Percentiles rank a stretch among this genome's conserved stretches.
phyloP scores from a whole-genome alignment of 2,113 vertebrate genomes.

The Cyprinodon variegatus region DNA sequence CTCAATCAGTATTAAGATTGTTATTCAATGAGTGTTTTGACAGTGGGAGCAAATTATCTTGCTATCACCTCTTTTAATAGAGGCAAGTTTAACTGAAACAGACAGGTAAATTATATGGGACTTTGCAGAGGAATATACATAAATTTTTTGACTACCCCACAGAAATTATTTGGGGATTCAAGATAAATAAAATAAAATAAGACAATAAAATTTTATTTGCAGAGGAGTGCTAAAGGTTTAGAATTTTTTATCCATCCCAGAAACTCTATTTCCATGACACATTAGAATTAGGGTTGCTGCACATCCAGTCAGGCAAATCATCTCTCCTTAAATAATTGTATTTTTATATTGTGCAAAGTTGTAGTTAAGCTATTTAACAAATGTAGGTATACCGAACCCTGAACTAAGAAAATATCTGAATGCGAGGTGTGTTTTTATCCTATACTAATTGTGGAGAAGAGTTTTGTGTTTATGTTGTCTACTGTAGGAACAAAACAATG shows the following conservation, averaged over 20 bases:
- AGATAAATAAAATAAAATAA: background rate
- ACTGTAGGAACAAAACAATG: too few species aligned
- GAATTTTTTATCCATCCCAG: background rate
- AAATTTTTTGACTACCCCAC: slow-evolving; percentile 1
- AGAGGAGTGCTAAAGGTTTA: background rate
- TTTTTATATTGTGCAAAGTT: too few species aligned
- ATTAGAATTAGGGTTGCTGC: background rate
- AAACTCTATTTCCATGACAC: background rate
- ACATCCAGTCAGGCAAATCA: too few species aligned
- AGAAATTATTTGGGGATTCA: slow-evolving; percentile 19
- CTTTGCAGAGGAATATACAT: slow-evolving; percentile 16
- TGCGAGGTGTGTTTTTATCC: too few species aligned
- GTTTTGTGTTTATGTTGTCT: too few species aligned
- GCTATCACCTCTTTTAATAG: slow-evolving; percentile 29
- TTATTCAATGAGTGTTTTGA: slow-evolving; percentile 9
- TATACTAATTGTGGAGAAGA: too few species aligned
- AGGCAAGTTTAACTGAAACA: slow-evolving; percentile 36
- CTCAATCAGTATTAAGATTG: background rate
- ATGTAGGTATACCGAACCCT: too few species aligned
- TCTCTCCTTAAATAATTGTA: too few species aligned
- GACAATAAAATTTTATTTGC: background rate
- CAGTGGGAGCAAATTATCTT: slow-evolving; percentile 1
- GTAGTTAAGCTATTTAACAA: too few species aligned
- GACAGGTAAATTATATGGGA: slow-evolving; percentile 30
- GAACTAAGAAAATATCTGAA: too few species aligned